Conservation (phyloP, 92 coral and sea anemone species). For the Muricea muricata region DNA sequence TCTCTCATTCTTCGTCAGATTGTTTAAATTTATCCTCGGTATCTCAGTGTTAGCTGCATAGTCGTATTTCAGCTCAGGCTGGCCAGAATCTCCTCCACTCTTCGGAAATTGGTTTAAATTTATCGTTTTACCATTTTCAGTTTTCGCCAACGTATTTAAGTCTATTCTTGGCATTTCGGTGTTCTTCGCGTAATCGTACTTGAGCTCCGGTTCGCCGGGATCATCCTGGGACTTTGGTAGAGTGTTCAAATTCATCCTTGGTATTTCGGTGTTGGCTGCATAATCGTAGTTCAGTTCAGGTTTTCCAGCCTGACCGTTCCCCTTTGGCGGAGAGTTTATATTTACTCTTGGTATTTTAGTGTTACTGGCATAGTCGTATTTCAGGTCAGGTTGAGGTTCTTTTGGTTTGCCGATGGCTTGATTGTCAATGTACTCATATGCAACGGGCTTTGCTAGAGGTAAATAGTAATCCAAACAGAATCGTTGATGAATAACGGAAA, state of each 20-base stretch:
- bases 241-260: background rate
- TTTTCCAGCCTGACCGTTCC: background rate
- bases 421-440: conserved; percentile 7
- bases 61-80: background rate
- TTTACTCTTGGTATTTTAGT: background rate
- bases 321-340: background rate
- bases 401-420: background rate
- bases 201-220: too few species aligned
- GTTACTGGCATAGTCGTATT: background rate
- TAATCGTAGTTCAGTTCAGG: background rate
- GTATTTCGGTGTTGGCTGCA: background rate
- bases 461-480: too few species aligned
- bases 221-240: background rate
- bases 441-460: background rate
- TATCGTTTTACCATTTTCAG: too few species aligned
- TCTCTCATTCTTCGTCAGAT: background rate
- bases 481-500: too few species aligned
- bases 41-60: background rate
- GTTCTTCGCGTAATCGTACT: too few species aligned
- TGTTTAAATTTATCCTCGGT: background rate
- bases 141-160: background rate
- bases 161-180: too few species aligned
- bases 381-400: conserved; percentile 6
- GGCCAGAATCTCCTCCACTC: background rate
- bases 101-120: background rate